Percentiles rank a stretch among this genome's conserved stretches.
These are phyloP conservation scores for Automeris io DNA, from an alignment of 2,888 invertebrate genomes.

Conservation along the genomic window DNA sequence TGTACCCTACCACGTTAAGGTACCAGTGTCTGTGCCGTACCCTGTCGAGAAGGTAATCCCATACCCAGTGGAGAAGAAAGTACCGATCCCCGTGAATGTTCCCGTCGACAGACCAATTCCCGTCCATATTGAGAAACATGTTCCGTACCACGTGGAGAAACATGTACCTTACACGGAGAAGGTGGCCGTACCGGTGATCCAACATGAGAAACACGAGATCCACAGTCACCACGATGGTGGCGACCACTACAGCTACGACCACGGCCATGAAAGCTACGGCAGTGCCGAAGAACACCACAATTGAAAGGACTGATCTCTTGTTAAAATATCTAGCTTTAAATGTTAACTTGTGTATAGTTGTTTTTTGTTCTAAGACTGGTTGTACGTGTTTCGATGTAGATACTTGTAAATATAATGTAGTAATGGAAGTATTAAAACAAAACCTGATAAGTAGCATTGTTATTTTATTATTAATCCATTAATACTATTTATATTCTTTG, in stretches of 20 bases:
- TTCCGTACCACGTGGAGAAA: slow-evolving; percentile 81
- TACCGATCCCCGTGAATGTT: slow-evolving; percentile 81
- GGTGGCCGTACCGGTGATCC: slow-evolving; percentile 80
- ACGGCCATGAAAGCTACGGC: slow-evolving; percentile 28
- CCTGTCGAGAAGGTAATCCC: slow-evolving; percentile 81
- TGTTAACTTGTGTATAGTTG: slow-evolving; percentile 67
- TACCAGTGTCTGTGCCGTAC: slow-evolving; percentile 83
- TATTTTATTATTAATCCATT: neutral
- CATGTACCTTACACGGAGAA: slow-evolving; percentile 83
- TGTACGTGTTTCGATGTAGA: slow-evolving; percentile 31
- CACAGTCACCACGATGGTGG: slow-evolving; percentile 31
- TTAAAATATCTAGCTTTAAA: slow-evolving; percentile 66
- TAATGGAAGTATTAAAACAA: slow-evolving; percentile 67
- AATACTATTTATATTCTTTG: too few species aligned
- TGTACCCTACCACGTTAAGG: slow-evolving; percentile 85
- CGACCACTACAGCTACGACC: slow-evolving; percentile 31
- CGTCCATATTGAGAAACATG: slow-evolving; percentile 81
- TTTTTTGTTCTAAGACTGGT: slow-evolving; percentile 49
- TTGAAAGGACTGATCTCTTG: slow-evolving; percentile 72
- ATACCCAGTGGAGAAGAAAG: slow-evolving; percentile 80
- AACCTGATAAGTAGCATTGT: slow-evolving; percentile 36
- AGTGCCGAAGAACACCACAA: slow-evolving; percentile 52
- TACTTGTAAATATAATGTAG: slow-evolving; percentile 52
- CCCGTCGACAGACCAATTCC: slow-evolving; percentile 78
- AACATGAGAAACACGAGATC: slow-evolving; percentile 48